Evolutionary conservation across 2,888 invertebrate genomes (phyloP), one percentile per base, ranked within the genome.

Genomic region (Volucella inflata): DNA sequence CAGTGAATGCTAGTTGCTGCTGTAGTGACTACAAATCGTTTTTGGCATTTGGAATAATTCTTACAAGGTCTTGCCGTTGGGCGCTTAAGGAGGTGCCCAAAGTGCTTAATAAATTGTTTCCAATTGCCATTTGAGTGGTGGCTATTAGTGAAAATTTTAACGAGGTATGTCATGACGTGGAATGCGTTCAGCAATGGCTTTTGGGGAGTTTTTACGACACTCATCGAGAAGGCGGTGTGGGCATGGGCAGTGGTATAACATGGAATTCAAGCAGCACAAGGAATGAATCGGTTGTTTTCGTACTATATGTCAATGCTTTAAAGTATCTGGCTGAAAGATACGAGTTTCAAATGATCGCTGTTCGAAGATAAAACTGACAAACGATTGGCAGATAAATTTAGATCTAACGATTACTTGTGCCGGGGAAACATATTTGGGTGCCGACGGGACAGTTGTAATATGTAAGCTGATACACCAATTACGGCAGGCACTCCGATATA

Each of bases 11-110:
- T 64, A 80, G 57, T 76, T 77, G 72, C 76, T 85, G 81, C 81
- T 68, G 85, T 72, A 81, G 85, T 81, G 48, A 55, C 64, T 57
- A 81, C 81, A 85, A 85, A 85, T 81, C 76, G 76, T 65, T 71
- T 42, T 40, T 68, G 80, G 60, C 76, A 6, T 74, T 53, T 65
- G 30, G 51, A 30, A 57, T 42, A 77, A 40, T 42, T 42, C n/a
- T 70, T 21, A 80, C 76, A 71, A 72, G 62, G 62, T 64, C 62
- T 62, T 38, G 17, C 46, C 14, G 60, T n/a, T 62, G 36, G 46
- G 51, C 38, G 36, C 12, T 10, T 38, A 40, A 60, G 75, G 80
- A 72, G 75, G 59, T 50, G 60, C 55, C 16, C 30, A 48, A 76
- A 40, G 76, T 71, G 62, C 55, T 55, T 68, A 72, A 85, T 85